These are phyloP conservation scores for Anser cygnoides DNA, from an alignment of 2,113 vertebrate species.

Conservation along the genomic window DNA sequence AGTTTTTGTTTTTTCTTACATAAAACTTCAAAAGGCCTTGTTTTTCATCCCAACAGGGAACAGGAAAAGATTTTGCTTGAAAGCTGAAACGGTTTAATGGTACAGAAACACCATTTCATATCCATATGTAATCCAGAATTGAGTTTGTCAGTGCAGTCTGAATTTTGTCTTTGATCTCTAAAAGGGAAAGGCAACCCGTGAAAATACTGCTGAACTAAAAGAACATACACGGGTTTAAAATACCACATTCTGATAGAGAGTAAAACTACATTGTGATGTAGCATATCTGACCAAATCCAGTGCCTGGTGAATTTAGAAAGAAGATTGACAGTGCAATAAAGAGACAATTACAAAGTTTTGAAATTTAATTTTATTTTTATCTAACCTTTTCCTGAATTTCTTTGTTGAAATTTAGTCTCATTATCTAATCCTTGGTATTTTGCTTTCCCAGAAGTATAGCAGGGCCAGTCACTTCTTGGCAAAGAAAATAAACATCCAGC, in stretches of 20 bases:
- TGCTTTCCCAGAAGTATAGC: background rate
- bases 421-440: background rate
- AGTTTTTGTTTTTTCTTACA: background rate
- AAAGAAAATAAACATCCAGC: background rate
- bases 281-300: background rate
- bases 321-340: background rate
- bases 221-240: conserved; percentile 14
- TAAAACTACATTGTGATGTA: background rate
- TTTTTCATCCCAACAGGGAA: background rate
- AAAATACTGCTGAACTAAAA: conserved; percentile 15
- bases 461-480: background rate
- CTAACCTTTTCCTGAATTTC: background rate
- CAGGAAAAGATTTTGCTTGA: conserved; percentile 24
- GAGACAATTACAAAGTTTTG: background rate
- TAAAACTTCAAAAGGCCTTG: background rate
- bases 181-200: conserved; percentile 19
- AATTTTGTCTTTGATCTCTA: conserved; percentile 44
- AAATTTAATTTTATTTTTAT: background rate
- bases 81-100: conserved; percentile 15
- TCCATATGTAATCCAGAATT: conserved; percentile 28
- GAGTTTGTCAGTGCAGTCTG: conserved; percentile 24
- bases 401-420: background rate
- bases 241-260: background rate
- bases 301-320: background rate
- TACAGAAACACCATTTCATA: conserved; percentile 10